Conservation (phyloP, 2,888 invertebrate genomes). For the Odontocerum albicorne region DNA sequence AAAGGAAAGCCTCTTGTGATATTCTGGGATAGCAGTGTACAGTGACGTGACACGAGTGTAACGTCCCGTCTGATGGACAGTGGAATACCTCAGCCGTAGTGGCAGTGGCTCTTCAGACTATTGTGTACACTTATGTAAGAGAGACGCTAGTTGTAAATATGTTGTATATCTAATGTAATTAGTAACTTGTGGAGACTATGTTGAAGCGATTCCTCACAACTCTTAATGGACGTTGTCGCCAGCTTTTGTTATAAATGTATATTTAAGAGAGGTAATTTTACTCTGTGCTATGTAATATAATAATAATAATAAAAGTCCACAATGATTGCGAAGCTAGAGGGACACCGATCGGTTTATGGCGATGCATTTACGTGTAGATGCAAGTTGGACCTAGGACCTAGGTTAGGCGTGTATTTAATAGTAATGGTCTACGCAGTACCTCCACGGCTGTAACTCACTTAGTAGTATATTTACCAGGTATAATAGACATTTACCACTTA, state of each 20-base stretch:
- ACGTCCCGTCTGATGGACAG: too few relatives aligned
- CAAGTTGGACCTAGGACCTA: conserved; percentile 26
- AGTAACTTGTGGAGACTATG: conserved; percentile 3
- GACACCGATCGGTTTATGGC: not conserved
- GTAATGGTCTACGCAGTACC: conserved; percentile 53
- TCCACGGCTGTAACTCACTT: conserved; percentile 54
- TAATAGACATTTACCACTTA: too few relatives aligned
- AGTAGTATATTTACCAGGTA: conserved; percentile 23
- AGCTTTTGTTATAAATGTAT: conserved; percentile 19
- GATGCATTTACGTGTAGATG: conserved; percentile 30
- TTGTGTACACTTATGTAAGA: not conserved
- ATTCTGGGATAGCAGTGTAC: conserved; percentile 36
- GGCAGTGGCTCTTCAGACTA: too few relatives aligned
- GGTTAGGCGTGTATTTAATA: conserved; percentile 25
- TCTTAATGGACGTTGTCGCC: conserved; percentile 14
- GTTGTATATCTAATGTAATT: conserved; percentile 5
- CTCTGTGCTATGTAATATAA: conserved; percentile 23
- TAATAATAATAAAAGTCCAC: conserved; percentile 5
- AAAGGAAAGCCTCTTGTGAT: conserved; percentile 33
- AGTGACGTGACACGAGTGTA: too few relatives aligned
- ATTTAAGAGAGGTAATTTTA: conserved; percentile 18
- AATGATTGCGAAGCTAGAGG: conserved; percentile 5
- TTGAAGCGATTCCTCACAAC: conserved; percentile 19
- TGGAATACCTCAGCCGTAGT: too few relatives aligned
- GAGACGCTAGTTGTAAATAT: conserved; percentile 5